Percentiles rank a stretch among this genome's conserved stretches.
Evolutionary conservation across 2,888 invertebrate species (phyloP).

Genomic region (Eristalis tenax): DNA sequence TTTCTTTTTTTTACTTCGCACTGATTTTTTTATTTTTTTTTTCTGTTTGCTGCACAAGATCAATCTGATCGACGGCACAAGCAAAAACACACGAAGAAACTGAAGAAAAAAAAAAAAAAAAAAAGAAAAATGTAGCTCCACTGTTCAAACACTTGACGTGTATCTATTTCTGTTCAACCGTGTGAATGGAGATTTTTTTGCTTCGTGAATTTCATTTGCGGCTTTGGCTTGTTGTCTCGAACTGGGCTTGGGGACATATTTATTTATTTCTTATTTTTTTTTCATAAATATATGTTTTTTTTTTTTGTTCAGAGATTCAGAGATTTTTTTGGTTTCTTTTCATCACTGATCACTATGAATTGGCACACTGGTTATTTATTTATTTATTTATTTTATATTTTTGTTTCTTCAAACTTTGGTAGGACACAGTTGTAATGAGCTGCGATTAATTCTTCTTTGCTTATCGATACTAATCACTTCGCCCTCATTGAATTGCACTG

Average conservation of each 20-base stretch:
- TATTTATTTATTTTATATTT: background rate
- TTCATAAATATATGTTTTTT: background rate
- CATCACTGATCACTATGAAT: constrained; percentile 56
- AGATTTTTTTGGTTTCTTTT: constrained; percentile 2
- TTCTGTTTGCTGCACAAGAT: constrained; percentile 19
- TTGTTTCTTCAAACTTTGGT: background rate
- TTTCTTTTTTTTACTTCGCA: background rate
- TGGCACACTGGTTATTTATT: constrained; percentile 67
- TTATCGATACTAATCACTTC: constrained; percentile 35
- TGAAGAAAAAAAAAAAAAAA: background rate
- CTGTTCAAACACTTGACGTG: background rate
- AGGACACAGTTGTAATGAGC: constrained; percentile 21
- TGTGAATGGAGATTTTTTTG: constrained; percentile 40
- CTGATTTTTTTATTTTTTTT: background rate
- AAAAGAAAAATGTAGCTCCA: background rate
- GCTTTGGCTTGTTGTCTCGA: constrained; percentile 20
- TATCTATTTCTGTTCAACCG: constrained; percentile 51
- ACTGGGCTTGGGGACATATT: constrained; percentile 61
- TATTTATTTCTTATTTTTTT: constrained; percentile 5
- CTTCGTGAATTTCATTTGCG: constrained; percentile 11
- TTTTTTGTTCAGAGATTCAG: background rate
- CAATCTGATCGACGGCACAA: background rate
- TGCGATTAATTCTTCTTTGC: constrained; percentile 45
- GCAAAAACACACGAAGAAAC: background rate
- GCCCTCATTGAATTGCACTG: constrained; percentile 52